phyloP scores from a whole-genome alignment of 1,140 invertebrate genomes.

The Araneus ventricosus region DNA sequence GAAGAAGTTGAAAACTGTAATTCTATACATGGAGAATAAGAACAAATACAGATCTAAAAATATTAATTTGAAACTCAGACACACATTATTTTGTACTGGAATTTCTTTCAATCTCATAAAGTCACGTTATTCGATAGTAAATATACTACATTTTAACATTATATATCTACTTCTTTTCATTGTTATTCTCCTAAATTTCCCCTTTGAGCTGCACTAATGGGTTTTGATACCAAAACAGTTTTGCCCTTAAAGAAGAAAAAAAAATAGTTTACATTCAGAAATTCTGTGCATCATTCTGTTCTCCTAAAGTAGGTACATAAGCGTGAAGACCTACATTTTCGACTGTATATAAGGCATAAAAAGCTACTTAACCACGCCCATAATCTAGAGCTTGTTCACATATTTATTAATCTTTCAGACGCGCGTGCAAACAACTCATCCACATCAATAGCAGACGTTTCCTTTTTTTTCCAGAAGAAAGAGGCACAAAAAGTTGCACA shows the following conservation, averaged over 20 bases:
- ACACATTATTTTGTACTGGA: too few relatives aligned
- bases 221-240: not conserved
- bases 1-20: too few relatives aligned
- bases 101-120: too few relatives aligned
- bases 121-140: too few relatives aligned
- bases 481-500: constrained; percentile 5
- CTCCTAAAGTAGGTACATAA: not conserved
- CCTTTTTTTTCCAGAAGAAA: constrained; percentile 6
- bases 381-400: constrained; percentile 28
- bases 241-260: not conserved
- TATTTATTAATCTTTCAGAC: constrained; percentile 32
- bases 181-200: too few relatives aligned
- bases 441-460: constrained; percentile 39
- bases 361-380: constrained; percentile 45
- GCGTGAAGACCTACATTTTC: constrained; percentile 37
- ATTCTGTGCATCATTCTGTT: not conserved
- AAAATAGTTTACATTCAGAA: too few relatives aligned
- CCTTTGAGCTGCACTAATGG: not conserved
- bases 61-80: too few relatives aligned
- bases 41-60: too few relatives aligned
- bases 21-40: too few relatives aligned
- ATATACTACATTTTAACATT: too few relatives aligned
- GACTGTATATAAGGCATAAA: constrained; percentile 9
- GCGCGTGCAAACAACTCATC: constrained; percentile 55
- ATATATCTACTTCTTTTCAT: too few relatives aligned